Evolutionary conservation across 2,797 vertebrate species (phyloP).

Genomic region (Novumbra hubbsi): DNA sequence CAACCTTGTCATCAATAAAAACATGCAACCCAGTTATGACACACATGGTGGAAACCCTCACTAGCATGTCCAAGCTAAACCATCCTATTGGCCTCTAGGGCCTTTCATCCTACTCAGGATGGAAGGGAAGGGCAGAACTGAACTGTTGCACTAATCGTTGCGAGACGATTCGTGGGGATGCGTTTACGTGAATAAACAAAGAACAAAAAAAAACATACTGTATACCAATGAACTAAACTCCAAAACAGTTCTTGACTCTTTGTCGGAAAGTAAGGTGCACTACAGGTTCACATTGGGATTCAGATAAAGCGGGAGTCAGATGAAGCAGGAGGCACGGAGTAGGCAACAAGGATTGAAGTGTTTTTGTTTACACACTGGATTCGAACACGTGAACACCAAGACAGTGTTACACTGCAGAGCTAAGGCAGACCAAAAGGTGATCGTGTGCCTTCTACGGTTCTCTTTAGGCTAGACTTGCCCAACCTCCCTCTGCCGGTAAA

Average conservation of each 20-base stretch:
- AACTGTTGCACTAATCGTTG: not conserved
- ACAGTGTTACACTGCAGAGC: constrained; percentile 40
- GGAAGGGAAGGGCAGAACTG: not conserved
- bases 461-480: not conserved
- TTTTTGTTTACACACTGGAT: not conserved
- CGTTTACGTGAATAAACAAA: constrained; percentile 44
- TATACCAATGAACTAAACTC: constrained; percentile 28
- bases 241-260: constrained; percentile 33
- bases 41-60: too few relatives aligned
- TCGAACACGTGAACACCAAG: constrained; percentile 1
- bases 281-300: constrained; percentile 59
- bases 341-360: constrained; percentile 37
- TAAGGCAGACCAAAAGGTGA: constrained; percentile 10
- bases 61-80: too few relatives aligned
- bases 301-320: constrained; percentile 45
- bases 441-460: not conserved
- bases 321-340: constrained; percentile 48
- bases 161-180: constrained; percentile 29
- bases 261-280: constrained; percentile 60
- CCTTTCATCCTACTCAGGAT: too few relatives aligned
- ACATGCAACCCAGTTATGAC: too few relatives aligned
- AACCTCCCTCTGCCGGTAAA: not conserved
- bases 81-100: too few relatives aligned
- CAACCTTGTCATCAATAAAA: too few relatives aligned
- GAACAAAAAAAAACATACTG: constrained; percentile 21